Evolutionary conservation across 2,797 vertebrate species (phyloP).

Genomic region (Microctenopoma steveboyesi): DNA sequence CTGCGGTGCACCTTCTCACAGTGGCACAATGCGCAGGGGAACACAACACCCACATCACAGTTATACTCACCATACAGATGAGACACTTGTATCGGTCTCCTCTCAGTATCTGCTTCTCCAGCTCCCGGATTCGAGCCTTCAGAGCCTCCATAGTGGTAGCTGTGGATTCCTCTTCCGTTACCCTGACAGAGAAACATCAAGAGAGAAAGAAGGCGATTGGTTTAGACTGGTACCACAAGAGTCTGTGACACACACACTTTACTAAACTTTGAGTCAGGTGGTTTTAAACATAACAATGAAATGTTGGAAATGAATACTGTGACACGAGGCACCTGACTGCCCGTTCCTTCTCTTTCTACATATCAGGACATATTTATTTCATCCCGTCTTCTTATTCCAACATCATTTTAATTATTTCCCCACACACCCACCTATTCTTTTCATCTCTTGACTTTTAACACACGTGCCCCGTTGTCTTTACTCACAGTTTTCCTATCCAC

Average conservation of each 20-base stretch:
- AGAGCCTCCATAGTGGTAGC: slow-evolving; percentile 98
- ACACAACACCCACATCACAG: not conserved
- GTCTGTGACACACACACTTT: not conserved
- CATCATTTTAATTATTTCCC: not conserved
- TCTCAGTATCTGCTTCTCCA: slow-evolving; percentile 97
- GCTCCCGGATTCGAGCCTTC: slow-evolving; percentile 98
- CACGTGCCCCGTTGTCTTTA: not conserved
- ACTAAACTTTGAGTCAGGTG: no score
- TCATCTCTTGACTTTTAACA: not conserved
- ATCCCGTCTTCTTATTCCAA: not conserved
- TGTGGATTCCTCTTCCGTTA: slow-evolving; percentile 98
- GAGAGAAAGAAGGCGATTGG: not conserved
- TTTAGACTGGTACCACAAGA: no score
- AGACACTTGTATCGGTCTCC: slow-evolving; percentile 99
- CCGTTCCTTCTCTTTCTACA: slow-evolving; percentile 1
- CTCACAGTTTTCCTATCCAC: slow-evolving; percentile 10
- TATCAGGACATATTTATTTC: slow-evolving; percentile 9
- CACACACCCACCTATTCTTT: not conserved
- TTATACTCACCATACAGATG: slow-evolving; percentile 97
- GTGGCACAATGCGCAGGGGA: not conserved
- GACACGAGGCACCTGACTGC: no score
- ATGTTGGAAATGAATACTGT: no score
- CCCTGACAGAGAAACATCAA: slow-evolving; percentile 77
- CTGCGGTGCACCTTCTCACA: not conserved
- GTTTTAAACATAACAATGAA: no score